A percentile compares a stretch with the other conserved stretches of the same genome.
These are phyloP conservation scores for Drosophila picticornis DNA, from an alignment of 2,888 invertebrate species.

Conservation along the genomic window DNA sequence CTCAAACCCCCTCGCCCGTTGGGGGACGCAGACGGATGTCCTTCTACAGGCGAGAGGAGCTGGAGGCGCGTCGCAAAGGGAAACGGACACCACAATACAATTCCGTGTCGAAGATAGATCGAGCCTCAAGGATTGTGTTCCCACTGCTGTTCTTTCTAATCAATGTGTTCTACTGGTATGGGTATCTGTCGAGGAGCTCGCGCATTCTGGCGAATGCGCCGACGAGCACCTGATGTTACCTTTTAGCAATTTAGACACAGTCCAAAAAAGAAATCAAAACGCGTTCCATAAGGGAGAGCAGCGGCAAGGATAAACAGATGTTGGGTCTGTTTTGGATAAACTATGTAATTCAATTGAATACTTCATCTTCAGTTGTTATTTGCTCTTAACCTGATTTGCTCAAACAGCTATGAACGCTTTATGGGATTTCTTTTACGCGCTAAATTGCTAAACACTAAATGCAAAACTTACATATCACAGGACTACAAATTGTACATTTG, in stretches of 20 bases:
- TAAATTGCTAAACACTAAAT: constrained; percentile 82
- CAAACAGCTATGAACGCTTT: constrained; percentile 64
- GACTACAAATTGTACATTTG: constrained; percentile 49
- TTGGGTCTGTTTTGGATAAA: constrained; percentile 7
- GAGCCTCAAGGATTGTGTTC: constrained; percentile 90
- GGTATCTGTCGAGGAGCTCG: constrained; percentile 88
- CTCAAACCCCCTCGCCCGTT: constrained; percentile 31
- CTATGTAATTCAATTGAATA: constrained; percentile 3
- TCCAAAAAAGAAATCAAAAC: constrained; percentile 77
- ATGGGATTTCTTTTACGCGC: constrained; percentile 80
- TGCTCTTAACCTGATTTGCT: constrained; percentile 74
- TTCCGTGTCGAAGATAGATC: constrained; percentile 93
- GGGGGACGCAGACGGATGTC: constrained; percentile 82
- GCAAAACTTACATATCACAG: constrained; percentile 68
- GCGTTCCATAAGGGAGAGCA: constrained; percentile 47
- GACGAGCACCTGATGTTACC: constrained; percentile 84
- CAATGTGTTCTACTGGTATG: constrained; percentile 92
- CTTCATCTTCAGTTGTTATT: constrained; percentile 67
- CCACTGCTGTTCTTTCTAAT: constrained; percentile 91
- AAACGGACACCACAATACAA: constrained; percentile 88
- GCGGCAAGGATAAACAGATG: constrained; percentile 5
- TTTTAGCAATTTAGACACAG: constrained; percentile 85
- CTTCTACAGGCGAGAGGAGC: constrained; percentile 81
- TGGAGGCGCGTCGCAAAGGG: constrained; percentile 83
- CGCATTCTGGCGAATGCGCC: constrained; percentile 81